These are phyloP conservation scores for Sinopyrophorus schimmeli DNA, from an alignment of 2,888 invertebrate species.

Conservation along the genomic window DNA sequence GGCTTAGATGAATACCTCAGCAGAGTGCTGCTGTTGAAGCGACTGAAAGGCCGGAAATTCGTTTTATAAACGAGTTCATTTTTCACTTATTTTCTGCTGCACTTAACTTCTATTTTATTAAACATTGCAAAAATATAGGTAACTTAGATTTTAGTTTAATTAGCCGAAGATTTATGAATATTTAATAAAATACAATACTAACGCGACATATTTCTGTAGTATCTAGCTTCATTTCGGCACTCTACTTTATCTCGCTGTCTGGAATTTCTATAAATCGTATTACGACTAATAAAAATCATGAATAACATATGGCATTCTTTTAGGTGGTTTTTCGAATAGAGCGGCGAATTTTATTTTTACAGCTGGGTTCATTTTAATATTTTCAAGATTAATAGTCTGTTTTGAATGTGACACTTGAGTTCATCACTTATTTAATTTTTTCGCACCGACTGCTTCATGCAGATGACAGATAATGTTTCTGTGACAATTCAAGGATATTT, in stretches of 20 bases:
- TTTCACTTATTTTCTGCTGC: slow-evolving; percentile 11
- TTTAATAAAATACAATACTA: no score
- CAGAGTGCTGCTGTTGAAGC: slow-evolving; percentile 28
- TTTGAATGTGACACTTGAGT: slow-evolving; percentile 29
- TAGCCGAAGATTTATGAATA: no score
- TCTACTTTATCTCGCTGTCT: no score
- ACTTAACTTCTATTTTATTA: slow-evolving; percentile 3
- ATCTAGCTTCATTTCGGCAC: no score
- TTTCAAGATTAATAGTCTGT: slow-evolving; percentile 30
- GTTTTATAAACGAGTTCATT: slow-evolving; percentile 37
- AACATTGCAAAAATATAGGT: no score
- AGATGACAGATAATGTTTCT: slow-evolving; percentile 27
- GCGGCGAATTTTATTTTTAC: slow-evolving; percentile 25
- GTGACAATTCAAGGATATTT: slow-evolving; percentile 22
- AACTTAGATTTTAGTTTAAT: no score
- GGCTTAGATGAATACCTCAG: slow-evolving; percentile 42
- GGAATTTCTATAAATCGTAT: no score
- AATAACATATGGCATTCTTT: no score
- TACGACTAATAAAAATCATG: no score
- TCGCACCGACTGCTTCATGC: slow-evolving; percentile 23
- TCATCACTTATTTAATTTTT: slow-evolving; percentile 32
- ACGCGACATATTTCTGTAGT: no score
- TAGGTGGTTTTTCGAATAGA: slow-evolving; percentile 20
- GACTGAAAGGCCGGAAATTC: slow-evolving; percentile 39
- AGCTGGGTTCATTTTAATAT: slow-evolving; percentile 26